Evolutionary conservation across 2,797 vertebrate genomes (phyloP), one percentile per base, ranked within the genome.

Genomic region (Eulemur rubriventer): DNA sequence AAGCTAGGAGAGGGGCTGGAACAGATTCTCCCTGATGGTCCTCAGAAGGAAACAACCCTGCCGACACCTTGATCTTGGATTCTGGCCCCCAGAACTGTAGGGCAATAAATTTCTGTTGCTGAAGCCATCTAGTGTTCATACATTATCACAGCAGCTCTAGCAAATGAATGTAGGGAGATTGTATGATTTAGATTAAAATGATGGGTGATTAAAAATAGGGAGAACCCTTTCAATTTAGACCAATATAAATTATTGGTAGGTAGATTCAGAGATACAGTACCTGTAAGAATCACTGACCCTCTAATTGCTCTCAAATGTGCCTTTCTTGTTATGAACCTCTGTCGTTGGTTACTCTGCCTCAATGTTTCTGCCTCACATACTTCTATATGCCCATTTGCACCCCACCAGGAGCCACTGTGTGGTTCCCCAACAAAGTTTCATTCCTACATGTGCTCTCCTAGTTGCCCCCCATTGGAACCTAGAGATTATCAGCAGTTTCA

Each of bases 31-130:
- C 3, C 20, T 38, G 35, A 69, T 0, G 38, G 24, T 38, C 17
- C 30, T 85, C 69, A 50, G 72, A 55, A 83, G 63, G 38, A 41
- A 6, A 10, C 7, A 33, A 7, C 11, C 30, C 4, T 38, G 24
- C 6, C 0, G 4, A 22, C 0, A 16, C 65, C 17, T 73, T 7
- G 9, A 5, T 52, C 30, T 10, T 67, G 18, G 69, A 6, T 12
- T 93, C 30, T n/a, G 41, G 9, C 7, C 8, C 48, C 50, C 10
- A 48, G 26, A 22, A n/a, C 14, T 79, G 20, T 24, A 30, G 50
- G 67, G 43, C 33, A 11, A 55, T 28, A 35, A 28, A 12, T 17
- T 70, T 70, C 43, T 75, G 43, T 78, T 48, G 46, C 17, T 76
- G 28, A n/a, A 35, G 46, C 2, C 26, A 9, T 6, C 0, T 1